A percentile compares a stretch with the other conserved stretches of the same genome.
Evolutionary conservation across 2,113 vertebrate species (phyloP).

Genomic region (Ophthalmolycus amberensis): DNA sequence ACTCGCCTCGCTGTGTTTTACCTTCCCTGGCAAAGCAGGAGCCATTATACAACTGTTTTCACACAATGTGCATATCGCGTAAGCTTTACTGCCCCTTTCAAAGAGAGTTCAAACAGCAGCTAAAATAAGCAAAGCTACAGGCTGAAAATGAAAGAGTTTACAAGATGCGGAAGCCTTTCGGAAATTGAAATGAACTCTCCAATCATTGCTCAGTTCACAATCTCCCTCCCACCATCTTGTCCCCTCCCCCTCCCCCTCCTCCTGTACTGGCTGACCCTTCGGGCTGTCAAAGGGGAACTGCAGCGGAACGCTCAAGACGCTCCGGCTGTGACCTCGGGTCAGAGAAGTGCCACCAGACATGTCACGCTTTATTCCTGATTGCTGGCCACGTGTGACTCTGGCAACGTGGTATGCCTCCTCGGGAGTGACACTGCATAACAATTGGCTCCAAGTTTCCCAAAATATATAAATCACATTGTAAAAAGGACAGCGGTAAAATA

Average conservation of each 20-base stretch:
- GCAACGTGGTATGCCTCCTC: conserved; percentile 62
- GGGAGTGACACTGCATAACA: conserved; percentile 66
- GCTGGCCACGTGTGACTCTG: conserved; percentile 70
- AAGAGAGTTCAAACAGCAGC: neutral
- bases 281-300: conserved; percentile 63
- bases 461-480: conserved; percentile 70
- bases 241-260: conserved; percentile 35
- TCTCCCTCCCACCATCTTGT: conserved; percentile 9
- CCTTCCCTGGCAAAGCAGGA: neutral
- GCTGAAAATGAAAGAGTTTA: neutral
- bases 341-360: conserved; percentile 77
- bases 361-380: conserved; percentile 77
- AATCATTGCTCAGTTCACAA: conserved; percentile 7
- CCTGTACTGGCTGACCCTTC: conserved; percentile 52
- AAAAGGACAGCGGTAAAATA: conserved; percentile 37
- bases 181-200: conserved; percentile 6
- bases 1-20: neutral
- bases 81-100: neutral
- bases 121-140: conserved; percentile 1
- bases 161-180: neutral
- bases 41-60: neutral
- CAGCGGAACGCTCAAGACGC: conserved; percentile 66
- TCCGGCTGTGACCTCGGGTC: conserved; percentile 75
- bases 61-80: neutral
- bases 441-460: conserved; percentile 53